Conservation (phyloP, 2,113 vertebrate genomes). For the Carettochelys insculpta region DNA sequence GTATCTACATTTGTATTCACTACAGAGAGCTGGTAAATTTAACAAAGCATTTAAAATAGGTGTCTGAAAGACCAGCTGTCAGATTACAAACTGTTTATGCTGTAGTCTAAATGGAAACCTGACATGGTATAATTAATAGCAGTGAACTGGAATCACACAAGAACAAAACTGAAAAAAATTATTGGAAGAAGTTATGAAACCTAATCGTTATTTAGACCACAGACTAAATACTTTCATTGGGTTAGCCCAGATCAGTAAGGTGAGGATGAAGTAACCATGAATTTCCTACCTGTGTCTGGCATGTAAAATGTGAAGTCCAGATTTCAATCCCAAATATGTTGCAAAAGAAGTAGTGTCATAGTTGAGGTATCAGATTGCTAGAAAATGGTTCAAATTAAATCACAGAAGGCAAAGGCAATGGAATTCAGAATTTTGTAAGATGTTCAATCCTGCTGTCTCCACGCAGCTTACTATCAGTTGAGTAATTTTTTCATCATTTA, state of each 20-base stretch:
- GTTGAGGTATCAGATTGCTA: background rate
- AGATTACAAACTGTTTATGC: slow-evolving; percentile 15
- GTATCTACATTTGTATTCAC: slow-evolving; percentile 13
- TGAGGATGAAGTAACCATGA: background rate
- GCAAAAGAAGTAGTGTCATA: background rate
- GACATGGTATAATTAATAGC: background rate
- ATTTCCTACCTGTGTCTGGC: background rate
- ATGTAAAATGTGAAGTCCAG: background rate
- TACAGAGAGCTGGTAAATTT: slow-evolving; percentile 16
- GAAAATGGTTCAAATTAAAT: background rate
- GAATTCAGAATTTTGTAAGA: background rate
- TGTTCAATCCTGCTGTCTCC: background rate
- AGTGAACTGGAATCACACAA: background rate
- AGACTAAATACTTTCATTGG: background rate
- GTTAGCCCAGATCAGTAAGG: background rate
- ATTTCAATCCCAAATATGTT: background rate
- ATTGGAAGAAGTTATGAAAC: background rate
- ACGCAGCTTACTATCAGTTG: background rate
- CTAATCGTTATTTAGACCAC: background rate
- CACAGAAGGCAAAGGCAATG: background rate
- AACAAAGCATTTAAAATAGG: slow-evolving; percentile 13
- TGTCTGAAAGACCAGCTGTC: slow-evolving; percentile 15
- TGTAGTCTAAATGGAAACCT: background rate
- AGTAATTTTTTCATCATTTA: background rate
- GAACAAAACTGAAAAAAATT: background rate